Conservation (phyloP, 2,113 vertebrate species). For the Galemys pyrenaicus region DNA sequence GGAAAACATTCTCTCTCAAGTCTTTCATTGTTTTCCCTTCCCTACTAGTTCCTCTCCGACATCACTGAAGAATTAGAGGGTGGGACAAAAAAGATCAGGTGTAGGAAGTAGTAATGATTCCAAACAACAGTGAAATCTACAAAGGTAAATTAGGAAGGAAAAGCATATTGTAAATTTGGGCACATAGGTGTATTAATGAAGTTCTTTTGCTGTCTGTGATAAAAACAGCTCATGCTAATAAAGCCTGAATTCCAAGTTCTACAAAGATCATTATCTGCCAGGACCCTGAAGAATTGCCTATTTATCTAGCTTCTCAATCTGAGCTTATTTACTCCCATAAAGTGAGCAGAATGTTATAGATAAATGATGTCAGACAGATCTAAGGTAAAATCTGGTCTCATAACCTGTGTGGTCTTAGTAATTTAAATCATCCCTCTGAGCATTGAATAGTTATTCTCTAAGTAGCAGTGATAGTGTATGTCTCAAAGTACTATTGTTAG, state of each 20-base stretch:
- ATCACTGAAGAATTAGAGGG: not conserved
- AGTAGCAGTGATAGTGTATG: not conserved
- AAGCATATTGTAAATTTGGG: not conserved
- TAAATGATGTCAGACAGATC: not conserved
- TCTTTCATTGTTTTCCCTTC: not conserved
- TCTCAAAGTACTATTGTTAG: not conserved
- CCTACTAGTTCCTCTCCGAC: not conserved
- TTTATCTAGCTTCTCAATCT: not conserved
- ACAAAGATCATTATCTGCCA: not conserved
- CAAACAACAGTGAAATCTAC: not conserved
- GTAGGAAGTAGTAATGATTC: not conserved
- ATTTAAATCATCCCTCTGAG: slow-evolving; percentile 7
- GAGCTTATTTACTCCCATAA: not conserved
- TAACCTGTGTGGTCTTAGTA: not conserved
- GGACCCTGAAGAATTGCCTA: not conserved
- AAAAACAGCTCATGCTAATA: slow-evolving; percentile 16
- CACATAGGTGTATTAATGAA: not conserved
- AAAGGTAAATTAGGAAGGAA: not conserved
- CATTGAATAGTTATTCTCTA: slow-evolving; percentile 28
- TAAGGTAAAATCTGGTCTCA: not conserved
- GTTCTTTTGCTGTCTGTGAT: not conserved
- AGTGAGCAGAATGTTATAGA: not conserved
- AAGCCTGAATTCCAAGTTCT: not conserved
- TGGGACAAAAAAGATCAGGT: not conserved
- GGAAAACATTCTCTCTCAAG: not conserved